Conservation (phyloP, 1,140 invertebrate species). For the Aphaenogaster rudis region DNA sequence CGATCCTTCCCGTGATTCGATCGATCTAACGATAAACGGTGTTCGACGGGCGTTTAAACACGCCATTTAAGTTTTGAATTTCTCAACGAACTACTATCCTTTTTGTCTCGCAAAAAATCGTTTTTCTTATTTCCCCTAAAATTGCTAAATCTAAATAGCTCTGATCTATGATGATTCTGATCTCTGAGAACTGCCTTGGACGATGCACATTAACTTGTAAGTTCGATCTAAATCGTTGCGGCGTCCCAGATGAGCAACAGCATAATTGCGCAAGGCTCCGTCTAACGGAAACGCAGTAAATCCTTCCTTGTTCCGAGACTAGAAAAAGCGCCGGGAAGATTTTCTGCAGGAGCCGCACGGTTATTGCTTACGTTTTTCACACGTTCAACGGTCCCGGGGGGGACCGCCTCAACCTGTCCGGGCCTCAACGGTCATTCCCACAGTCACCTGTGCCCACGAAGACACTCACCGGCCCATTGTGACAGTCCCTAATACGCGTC, state of each 20-base stretch:
- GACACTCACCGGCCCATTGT: conserved; percentile 81
- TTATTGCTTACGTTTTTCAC: conserved; percentile 76
- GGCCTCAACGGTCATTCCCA: conserved; percentile 85
- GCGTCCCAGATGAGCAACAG: neutral
- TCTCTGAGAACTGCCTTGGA: neutral
- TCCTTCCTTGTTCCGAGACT: conserved; percentile 47
- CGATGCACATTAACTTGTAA: neutral
- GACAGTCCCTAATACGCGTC: conserved; percentile 80
- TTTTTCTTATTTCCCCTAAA: neutral
- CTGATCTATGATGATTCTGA: neutral
- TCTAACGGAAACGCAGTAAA: conserved; percentile 12
- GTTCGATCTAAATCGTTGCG: neutral
- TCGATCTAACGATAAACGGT: conserved; percentile 59
- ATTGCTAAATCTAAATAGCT: neutral
- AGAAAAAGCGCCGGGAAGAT: conserved; percentile 60
- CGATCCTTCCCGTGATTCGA: conserved; percentile 72
- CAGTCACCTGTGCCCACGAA: conserved; percentile 83
- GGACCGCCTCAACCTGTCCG: conserved; percentile 81
- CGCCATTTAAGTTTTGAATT: conserved; percentile 24
- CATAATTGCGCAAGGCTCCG: conserved; percentile 3
- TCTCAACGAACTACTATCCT: neutral
- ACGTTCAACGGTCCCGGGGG: conserved; percentile 76
- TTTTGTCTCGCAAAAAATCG: neutral
- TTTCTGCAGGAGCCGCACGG: conserved; percentile 65
- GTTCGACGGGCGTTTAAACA: conserved; percentile 41